Evolutionary conservation across 2,797 vertebrate species (phyloP).

Genomic region (Acridotheres tristis): DNA sequence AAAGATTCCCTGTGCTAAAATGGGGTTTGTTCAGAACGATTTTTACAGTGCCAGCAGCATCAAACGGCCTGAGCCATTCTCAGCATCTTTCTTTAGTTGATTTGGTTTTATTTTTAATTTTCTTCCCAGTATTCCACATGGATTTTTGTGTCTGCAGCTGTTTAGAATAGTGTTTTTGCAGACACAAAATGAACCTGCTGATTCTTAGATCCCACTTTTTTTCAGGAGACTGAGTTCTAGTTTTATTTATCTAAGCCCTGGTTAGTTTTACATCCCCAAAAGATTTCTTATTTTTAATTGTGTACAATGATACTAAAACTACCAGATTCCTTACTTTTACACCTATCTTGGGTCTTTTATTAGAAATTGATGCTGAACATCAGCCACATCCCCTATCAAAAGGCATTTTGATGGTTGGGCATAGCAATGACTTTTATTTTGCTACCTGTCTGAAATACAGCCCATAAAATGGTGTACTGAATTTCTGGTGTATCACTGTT

Average conservation of each 20-base stretch:
- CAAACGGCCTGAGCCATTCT: not conserved
- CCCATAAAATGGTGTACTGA: not conserved
- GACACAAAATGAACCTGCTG: not conserved
- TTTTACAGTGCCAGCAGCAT: not conserved
- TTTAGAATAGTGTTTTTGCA: not conserved
- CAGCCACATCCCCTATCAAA: not conserved
- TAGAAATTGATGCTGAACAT: not conserved
- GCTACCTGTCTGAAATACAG: not conserved
- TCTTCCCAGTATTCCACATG: not conserved
- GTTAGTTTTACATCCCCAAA: not conserved
- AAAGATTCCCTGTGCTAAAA: not conserved
- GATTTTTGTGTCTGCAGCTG: not conserved
- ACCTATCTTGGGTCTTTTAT: not conserved
- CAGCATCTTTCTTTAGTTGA: not conserved
- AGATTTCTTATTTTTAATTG: not conserved
- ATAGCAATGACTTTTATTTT: not conserved
- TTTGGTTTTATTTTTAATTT: not conserved
- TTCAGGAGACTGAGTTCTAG: not conserved
- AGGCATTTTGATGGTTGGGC: not conserved
- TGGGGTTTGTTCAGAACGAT: not conserved
- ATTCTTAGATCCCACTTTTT: not conserved
- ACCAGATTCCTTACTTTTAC: not conserved
- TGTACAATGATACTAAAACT: not conserved
- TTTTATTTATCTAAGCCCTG: not conserved
- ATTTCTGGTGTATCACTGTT: not conserved